Conservation (phyloP, 2,113 vertebrate species). For the Ivindomyrus marchei region DNA sequence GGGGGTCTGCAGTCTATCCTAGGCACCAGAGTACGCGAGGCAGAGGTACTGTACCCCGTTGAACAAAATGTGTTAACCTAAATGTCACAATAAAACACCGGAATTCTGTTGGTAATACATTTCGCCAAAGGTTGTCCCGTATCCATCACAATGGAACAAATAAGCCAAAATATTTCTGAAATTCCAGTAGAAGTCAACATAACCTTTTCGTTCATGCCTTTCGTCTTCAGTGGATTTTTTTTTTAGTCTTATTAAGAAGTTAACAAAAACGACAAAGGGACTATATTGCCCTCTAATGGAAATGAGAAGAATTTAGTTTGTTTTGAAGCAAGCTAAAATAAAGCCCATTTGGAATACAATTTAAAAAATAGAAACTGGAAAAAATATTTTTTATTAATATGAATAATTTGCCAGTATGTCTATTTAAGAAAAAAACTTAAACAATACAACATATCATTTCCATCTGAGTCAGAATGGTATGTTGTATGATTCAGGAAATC, state of each 20-base stretch:
- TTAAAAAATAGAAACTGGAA: neutral
- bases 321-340: neutral
- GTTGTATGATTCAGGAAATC: neutral
- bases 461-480: neutral
- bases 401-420: neutral
- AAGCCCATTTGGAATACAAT: neutral
- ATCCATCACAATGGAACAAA: neutral
- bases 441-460: neutral
- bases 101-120: neutral
- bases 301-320: neutral
- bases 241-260: neutral
- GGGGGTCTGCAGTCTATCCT: neutral
- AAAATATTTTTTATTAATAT: neutral
- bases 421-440: neutral
- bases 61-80: neutral
- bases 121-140: neutral
- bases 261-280: neutral
- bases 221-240: neutral
- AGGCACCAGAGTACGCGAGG: neutral
- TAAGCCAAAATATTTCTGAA: neutral
- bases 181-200: neutral
- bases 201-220: neutral
- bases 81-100: neutral
- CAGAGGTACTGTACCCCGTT: neutral
- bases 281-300: conserved; percentile 27